Conservation (phyloP, 2,888 invertebrate genomes). For the Nudaria mundana region DNA sequence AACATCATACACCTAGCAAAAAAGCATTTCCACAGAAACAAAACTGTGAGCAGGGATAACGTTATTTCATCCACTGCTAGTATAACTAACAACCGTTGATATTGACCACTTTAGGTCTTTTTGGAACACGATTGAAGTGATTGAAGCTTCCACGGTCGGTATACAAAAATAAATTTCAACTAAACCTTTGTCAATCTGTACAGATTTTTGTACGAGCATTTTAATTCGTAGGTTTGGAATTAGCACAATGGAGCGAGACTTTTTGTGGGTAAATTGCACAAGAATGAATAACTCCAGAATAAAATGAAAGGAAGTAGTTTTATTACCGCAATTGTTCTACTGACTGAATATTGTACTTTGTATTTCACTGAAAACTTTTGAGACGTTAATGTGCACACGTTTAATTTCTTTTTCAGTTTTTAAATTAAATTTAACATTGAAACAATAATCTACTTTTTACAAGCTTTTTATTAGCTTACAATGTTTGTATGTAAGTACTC, state of each 20-base stretch:
- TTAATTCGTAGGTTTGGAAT: conserved; percentile 28
- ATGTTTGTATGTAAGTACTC: too few species aligned
- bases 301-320: conserved; percentile 7
- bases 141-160: conserved; percentile 12
- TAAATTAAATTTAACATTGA: too few species aligned
- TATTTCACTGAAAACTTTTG: not conserved
- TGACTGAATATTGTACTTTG: not conserved
- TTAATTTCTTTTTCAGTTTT: too few species aligned
- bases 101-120: conserved; percentile 21
- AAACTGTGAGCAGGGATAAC: too few species aligned
- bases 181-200: conserved; percentile 32
- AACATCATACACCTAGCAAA: too few species aligned
- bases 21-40: too few species aligned
- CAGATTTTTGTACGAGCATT: conserved; percentile 25
- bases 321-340: conserved; percentile 5
- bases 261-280: conserved; percentile 6
- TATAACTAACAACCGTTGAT: too few species aligned
- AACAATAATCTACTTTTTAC: too few species aligned
- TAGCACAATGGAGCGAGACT: conserved; percentile 14
- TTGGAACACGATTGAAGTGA: conserved; percentile 17
- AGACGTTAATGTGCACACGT: too few species aligned
- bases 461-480: too few species aligned
- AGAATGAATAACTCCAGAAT: conserved; percentile 1
- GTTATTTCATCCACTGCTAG: too few species aligned
- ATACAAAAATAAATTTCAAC: conserved; percentile 33